Evolutionary conservation across 2,888 invertebrate species (phyloP).

Genomic region (Epistrophe grossulariae): DNA sequence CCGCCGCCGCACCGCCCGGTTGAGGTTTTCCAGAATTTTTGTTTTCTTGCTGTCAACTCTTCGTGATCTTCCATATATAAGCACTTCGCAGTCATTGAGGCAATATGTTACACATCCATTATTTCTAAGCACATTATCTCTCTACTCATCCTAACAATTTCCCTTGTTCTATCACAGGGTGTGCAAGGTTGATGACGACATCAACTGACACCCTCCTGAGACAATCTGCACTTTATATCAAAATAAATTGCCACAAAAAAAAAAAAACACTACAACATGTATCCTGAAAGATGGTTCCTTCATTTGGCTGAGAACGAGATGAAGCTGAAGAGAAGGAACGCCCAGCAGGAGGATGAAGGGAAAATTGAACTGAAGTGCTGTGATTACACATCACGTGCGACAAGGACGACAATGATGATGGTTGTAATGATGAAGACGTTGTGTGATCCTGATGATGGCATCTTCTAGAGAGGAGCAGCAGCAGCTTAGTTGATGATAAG

Average conservation of each 20-base stretch:
- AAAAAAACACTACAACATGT: slow-evolving; percentile 15
- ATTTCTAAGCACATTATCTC: slow-evolving; percentile 68
- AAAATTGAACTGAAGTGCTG: slow-evolving; percentile 61
- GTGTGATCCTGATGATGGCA: slow-evolving; percentile 53
- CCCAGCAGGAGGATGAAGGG: slow-evolving; percentile 18
- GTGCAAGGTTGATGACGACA: slow-evolving; percentile 67
- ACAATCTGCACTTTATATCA: slow-evolving; percentile 76
- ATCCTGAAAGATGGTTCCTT: slow-evolving; percentile 45
- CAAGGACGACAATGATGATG: slow-evolving; percentile 62
- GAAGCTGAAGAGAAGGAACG: slow-evolving; percentile 29
- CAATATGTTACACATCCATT: slow-evolving; percentile 75
- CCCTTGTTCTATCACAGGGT: slow-evolving; percentile 4
- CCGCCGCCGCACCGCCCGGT: too few species aligned
- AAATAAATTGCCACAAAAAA: slow-evolving; percentile 64
- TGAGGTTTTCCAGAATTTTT: slow-evolving; percentile 26
- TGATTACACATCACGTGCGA: slow-evolving; percentile 73
- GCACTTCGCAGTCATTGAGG: slow-evolving; percentile 64
- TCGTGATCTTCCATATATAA: slow-evolving; percentile 49
- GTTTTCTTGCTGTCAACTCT: slow-evolving; percentile 33
- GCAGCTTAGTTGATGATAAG: slow-evolving; percentile 71
- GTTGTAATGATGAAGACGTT: slow-evolving; percentile 72
- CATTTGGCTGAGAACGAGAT: slow-evolving; percentile 53
- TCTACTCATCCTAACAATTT: slow-evolving; percentile 15
- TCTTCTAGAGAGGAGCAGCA: slow-evolving; percentile 57
- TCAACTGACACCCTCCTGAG: slow-evolving; percentile 72